Evolutionary conservation across 2,113 vertebrate genomes (phyloP).

Genomic region (Tachuris rubrigastra): DNA sequence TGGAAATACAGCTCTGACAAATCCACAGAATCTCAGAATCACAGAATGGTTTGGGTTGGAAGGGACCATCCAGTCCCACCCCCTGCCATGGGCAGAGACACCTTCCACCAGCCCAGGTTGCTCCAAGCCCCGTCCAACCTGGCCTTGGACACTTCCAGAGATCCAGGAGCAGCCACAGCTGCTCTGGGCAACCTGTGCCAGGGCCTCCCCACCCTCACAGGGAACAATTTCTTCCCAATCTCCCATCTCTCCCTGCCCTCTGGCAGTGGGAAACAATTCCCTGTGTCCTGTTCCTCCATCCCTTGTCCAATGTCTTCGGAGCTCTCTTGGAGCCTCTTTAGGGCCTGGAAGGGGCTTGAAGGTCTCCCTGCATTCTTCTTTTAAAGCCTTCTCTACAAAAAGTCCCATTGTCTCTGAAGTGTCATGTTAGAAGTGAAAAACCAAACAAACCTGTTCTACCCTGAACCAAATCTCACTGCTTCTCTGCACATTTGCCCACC

Average conservation of each 20-base stretch:
- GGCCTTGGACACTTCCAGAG: neutral
- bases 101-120: fast-evolving
- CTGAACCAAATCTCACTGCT: neutral
- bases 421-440: neutral
- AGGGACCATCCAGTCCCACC: neutral
- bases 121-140: neutral
- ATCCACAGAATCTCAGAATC: neutral
- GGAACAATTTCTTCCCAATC: neutral
- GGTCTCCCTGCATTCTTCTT: neutral
- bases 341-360: fast-evolving
- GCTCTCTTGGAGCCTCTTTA: neutral
- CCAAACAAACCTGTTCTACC: neutral
- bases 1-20: neutral
- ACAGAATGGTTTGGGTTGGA: neutral
- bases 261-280: neutral
- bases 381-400: slow-evolving; percentile 78
- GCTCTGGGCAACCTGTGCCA: neutral
- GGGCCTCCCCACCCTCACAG: neutral
- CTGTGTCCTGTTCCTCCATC: neutral
- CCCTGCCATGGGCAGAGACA: neutral
- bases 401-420: slow-evolving; percentile 73
- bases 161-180: neutral
- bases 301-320: fast-evolving
- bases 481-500: neutral
- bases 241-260: neutral